Evolutionary conservation across 2,888 invertebrate genomes (phyloP).

Genomic region (Callosobruchus maculatus): DNA sequence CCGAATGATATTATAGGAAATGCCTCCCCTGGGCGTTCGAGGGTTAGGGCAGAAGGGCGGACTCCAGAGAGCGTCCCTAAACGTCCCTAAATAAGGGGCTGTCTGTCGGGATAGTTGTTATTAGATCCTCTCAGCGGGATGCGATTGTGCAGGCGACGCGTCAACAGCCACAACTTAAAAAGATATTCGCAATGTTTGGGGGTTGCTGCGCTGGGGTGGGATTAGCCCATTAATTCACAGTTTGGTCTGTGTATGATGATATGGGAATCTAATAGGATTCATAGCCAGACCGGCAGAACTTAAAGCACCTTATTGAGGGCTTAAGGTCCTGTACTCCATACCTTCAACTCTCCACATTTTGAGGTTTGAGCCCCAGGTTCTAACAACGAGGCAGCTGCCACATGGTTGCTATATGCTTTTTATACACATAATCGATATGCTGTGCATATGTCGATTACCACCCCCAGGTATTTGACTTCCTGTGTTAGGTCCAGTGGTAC

Average conservation of each 20-base stretch:
- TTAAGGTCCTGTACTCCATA: too few relatives aligned
- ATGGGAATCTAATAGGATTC: background rate
- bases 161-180: background rate
- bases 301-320: too few relatives aligned
- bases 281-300: too few relatives aligned
- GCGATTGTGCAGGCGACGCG: background rate
- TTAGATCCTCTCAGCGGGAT: conserved; percentile 19
- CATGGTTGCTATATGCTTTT: too few relatives aligned
- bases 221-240: background rate
- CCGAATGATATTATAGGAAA: conserved; percentile 37
- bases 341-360: too few relatives aligned
- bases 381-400: too few relatives aligned
- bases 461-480: too few relatives aligned
- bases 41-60: conserved; percentile 15
- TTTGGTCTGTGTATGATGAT: background rate
- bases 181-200: background rate
- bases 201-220: background rate
- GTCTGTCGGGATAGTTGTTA: conserved; percentile 12
- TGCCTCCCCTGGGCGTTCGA: conserved; percentile 29
- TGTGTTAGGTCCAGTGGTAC: too few relatives aligned
- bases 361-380: too few relatives aligned
- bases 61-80: conserved; percentile 5
- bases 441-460: too few relatives aligned
- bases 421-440: too few relatives aligned
- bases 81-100: conserved; percentile 18